A percentile compares a stretch with the other conserved stretches of the same genome.
Conservation (phyloP, 2,888 invertebrate genomes). For the Serrognathus titanus region DNA sequence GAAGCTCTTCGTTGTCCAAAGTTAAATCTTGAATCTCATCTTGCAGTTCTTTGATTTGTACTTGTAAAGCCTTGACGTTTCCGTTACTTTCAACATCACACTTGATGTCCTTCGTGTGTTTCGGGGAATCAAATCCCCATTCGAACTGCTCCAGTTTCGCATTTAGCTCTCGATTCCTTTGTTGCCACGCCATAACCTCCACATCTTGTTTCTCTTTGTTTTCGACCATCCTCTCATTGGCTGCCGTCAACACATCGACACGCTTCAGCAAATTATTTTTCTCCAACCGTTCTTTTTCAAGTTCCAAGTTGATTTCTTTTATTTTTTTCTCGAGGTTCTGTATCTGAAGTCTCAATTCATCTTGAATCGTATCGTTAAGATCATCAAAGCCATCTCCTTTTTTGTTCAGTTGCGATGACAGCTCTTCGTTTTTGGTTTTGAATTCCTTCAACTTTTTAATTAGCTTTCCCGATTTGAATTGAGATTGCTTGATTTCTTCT, state of each 20-base stretch:
- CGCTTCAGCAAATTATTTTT: conserved; percentile 66
- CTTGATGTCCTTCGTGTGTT: neutral
- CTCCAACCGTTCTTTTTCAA: conserved; percentile 62
- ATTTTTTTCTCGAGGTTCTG: conserved; percentile 62
- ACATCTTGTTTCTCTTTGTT: conserved; percentile 79
- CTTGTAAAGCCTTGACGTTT: conserved; percentile 15
- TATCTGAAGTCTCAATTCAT: conserved; percentile 72
- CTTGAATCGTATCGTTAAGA: conserved; percentile 74
- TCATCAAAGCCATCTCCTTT: conserved; percentile 54
- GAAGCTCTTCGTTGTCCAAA: conserved; percentile 61
- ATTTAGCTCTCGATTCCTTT: conserved; percentile 66
- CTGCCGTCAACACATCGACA: conserved; percentile 69
- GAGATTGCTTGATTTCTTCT: conserved; percentile 61
- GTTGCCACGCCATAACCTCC: conserved; percentile 70
- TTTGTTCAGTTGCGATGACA: conserved; percentile 51
- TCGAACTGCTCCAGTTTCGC: conserved; percentile 61
- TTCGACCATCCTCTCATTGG: conserved; percentile 74
- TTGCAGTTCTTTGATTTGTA: conserved; percentile 52
- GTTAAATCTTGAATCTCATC: conserved; percentile 57
- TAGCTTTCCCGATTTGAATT: conserved; percentile 72
- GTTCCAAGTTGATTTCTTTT: conserved; percentile 56
- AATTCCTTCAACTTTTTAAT: conserved; percentile 82
- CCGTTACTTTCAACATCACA: neutral
- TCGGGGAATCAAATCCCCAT: conserved; percentile 42
- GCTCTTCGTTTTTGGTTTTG: conserved; percentile 64